phyloP scores from a whole-genome alignment of 2,797 vertebrate species.

The Myioborus melanocephalus region DNA sequence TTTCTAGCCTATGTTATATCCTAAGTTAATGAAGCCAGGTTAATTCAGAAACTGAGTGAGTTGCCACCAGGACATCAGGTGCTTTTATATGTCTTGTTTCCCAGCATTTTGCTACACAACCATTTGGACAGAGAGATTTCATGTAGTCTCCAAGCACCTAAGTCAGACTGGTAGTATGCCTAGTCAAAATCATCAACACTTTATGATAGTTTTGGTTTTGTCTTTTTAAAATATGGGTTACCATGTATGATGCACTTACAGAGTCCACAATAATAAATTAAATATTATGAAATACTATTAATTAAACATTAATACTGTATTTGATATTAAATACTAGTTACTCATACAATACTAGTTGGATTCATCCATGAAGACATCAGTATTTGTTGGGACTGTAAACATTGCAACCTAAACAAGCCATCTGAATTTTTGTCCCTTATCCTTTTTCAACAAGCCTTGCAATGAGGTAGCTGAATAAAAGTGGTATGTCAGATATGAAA shows the following conservation, averaged over 20 bases:
- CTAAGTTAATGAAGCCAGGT: background rate
- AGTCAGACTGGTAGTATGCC: background rate
- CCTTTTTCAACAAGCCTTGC: background rate
- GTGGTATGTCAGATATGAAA: background rate
- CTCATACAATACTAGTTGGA: background rate
- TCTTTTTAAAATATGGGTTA: background rate
- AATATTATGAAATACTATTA: background rate
- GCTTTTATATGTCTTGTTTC: background rate
- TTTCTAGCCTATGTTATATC: background rate
- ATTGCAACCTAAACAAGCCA: background rate
- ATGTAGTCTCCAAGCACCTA: background rate
- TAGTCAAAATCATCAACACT: background rate
- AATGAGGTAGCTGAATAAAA: background rate
- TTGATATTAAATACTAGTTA: background rate
- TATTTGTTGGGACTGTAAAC: background rate
- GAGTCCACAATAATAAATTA: background rate
- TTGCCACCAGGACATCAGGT: background rate
- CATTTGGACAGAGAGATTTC: background rate
- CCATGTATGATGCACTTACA: background rate
- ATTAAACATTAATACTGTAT: background rate
- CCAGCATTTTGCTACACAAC: fast-evolving
- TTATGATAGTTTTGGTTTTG: background rate
- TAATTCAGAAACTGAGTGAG: background rate
- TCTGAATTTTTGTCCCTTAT: background rate
- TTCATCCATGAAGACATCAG: background rate